Percentiles rank a stretch among this genome's conserved stretches.
Conservation (phyloP, 2,113 vertebrate genomes). For the Neotragus moschatus region DNA sequence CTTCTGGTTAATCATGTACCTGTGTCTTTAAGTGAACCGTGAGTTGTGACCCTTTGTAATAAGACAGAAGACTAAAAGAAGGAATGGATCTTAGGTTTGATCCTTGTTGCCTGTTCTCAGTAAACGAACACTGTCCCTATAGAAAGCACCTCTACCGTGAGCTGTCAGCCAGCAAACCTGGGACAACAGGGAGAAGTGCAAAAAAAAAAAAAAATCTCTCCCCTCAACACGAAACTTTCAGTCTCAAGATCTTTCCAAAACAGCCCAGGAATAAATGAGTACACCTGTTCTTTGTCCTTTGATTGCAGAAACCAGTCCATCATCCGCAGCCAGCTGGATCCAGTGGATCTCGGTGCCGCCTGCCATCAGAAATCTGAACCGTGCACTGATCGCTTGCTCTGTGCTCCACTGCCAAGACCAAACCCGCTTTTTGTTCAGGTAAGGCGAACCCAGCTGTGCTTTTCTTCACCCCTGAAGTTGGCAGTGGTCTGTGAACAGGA, state of each 20-base stretch:
- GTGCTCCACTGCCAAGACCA: background rate
- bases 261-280: background rate
- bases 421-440: background rate
- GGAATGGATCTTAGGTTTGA: background rate
- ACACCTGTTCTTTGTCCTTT: conserved; percentile 21
- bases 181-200: background rate
- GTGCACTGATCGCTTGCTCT: background rate
- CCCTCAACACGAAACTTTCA: background rate
- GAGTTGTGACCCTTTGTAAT: background rate
- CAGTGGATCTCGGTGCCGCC: background rate
- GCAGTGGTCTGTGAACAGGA: background rate
- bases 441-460: background rate
- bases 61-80: conserved; percentile 1
- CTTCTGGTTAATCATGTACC: background rate
- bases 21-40: background rate
- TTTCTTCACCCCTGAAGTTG: background rate
- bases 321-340: background rate
- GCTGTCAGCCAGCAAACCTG: background rate
- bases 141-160: background rate
- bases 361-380: conserved; percentile 2
- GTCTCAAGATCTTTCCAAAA: conserved; percentile 3
- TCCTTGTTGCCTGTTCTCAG: background rate
- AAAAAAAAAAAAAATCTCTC: background rate
- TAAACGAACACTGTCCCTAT: background rate
- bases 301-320: background rate